Base-by-base conservation (phyloP, 2,797 vertebrate species). In the Carduelis carduelis region DNA sequence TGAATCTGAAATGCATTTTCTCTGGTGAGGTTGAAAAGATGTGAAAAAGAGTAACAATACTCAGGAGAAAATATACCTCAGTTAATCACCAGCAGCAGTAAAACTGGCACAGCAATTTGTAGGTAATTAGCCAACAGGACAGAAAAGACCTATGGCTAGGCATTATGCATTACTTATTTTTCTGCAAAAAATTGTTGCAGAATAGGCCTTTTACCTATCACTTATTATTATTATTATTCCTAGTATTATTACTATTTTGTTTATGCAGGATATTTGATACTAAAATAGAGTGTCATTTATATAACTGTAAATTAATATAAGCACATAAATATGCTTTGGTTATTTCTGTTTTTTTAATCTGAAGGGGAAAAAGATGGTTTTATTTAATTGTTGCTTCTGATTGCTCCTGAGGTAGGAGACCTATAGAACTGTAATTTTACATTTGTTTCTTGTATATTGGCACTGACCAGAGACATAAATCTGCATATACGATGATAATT, bases 41-140 rank as follows among this genome's bases (percentile, higher is more conserved):
- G 20, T 77, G 63, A 74, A 91, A 96, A 64, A 57, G 46, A 56
- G 35, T 37, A 79, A 66, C 53, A 89, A 72, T 94, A 85, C 94
- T 94, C 94, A 50, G 17, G 95, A 94, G 93, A 83, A 95, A 95
- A 74, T 61, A 61, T 65, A 87, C 30, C 87, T 22, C 18, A 60
- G 79, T 94, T 97, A 93, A 92, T 85, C 96, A 94, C 50, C 18
- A 90, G 70, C 81, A 97, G 81, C 94, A 96, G 82, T 83, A 94
- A 96, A 96, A 95, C 28, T 71, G 69, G 34, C 91, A 77, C 60
- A 70, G 83, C 50, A 80, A 83, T 97, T 95, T 97, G 81, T 94
- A 96, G 93, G 70, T 95, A 97, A 96, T 97, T 96, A 97, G 59
- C 69, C 49, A 94, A 91, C 35, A 95, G 87, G 81, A 90, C 70